Percentiles rank a stretch among this genome's conserved stretches.
Conservation (phyloP, 2,113 vertebrate genomes). For the Perccottus glenii region DNA sequence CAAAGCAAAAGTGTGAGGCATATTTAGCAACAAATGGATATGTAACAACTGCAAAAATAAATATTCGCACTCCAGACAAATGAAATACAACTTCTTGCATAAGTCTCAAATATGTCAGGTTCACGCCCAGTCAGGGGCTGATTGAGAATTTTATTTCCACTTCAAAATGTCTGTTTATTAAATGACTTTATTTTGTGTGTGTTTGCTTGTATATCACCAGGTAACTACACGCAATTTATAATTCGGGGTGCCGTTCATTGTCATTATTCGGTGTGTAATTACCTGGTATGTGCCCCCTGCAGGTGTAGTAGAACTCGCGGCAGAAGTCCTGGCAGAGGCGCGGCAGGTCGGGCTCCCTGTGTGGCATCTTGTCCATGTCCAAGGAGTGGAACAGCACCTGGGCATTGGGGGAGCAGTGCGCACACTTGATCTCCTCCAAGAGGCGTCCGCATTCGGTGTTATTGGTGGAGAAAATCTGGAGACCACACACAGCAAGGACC, state of each 20-base stretch:
- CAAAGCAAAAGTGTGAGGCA: constrained; percentile 35
- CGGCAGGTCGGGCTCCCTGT: constrained; percentile 88
- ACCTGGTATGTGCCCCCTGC: constrained; percentile 97
- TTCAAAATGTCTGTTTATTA: neutral
- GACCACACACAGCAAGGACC: constrained; percentile 57
- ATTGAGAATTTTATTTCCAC: neutral
- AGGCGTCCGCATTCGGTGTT: constrained; percentile 95
- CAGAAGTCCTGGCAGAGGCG: constrained; percentile 96
- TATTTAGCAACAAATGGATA: constrained; percentile 62
- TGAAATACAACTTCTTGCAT: constrained; percentile 63
- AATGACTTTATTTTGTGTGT: constrained; percentile 1
- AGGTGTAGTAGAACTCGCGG: constrained; percentile 98
- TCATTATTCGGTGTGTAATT: constrained; percentile 66
- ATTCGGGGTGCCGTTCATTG: constrained; percentile 30
- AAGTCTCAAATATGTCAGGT: constrained; percentile 54
- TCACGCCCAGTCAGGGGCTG: constrained; percentile 16
- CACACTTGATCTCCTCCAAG: constrained; percentile 97
- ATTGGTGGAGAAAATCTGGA: constrained; percentile 96
- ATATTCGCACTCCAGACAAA: constrained; percentile 66
- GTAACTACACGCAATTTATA: constrained; percentile 31
- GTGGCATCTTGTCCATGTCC: constrained; percentile 85
- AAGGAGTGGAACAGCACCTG: constrained; percentile 92
- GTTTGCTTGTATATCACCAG: constrained; percentile 37
- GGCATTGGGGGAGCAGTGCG: constrained; percentile 94
- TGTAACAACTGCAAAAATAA: constrained; percentile 72